phyloP scores from a whole-genome alignment of 2,113 vertebrate genomes.

The Micronycteris hirsuta region DNA sequence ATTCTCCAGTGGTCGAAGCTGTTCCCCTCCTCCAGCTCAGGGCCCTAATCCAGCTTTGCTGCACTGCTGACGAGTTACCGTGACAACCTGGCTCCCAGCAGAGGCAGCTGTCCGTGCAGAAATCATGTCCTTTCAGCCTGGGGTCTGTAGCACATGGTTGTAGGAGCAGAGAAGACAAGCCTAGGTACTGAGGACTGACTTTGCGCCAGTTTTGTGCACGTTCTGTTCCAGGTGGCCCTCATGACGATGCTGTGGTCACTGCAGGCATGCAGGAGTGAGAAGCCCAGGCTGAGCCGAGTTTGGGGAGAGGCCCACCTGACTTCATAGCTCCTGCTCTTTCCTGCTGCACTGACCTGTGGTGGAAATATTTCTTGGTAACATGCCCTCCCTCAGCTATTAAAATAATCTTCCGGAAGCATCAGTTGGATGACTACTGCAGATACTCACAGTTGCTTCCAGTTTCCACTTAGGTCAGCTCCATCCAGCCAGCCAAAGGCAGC shows the following conservation, averaged over 20 bases:
- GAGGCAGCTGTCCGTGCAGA: background rate
- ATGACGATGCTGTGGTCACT: accelerated
- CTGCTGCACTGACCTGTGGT: background rate
- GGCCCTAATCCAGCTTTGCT: background rate
- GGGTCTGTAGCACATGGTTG: background rate
- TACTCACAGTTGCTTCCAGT: background rate
- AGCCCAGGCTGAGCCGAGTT: background rate
- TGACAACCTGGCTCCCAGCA: background rate
- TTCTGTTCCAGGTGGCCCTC: background rate
- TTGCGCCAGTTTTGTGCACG: background rate
- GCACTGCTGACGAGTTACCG: background rate
- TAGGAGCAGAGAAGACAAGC: background rate
- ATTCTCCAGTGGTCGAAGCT: background rate
- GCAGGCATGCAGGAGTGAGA: background rate
- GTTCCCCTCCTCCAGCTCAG: background rate
- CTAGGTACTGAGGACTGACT: background rate
- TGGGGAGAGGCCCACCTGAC: background rate
- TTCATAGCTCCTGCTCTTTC: background rate
- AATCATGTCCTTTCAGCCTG: background rate
- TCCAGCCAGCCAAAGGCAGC: background rate
- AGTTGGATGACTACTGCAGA: background rate
- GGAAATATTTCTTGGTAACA: background rate
- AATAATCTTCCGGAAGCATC: background rate
- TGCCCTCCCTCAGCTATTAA: background rate
- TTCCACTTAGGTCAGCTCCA: background rate